A percentile compares a stretch with the other conserved stretches of the same genome.
These are phyloP conservation scores for Uloborus plumipes DNA, from an alignment of 2,888 invertebrate species.

Conservation along the genomic window DNA sequence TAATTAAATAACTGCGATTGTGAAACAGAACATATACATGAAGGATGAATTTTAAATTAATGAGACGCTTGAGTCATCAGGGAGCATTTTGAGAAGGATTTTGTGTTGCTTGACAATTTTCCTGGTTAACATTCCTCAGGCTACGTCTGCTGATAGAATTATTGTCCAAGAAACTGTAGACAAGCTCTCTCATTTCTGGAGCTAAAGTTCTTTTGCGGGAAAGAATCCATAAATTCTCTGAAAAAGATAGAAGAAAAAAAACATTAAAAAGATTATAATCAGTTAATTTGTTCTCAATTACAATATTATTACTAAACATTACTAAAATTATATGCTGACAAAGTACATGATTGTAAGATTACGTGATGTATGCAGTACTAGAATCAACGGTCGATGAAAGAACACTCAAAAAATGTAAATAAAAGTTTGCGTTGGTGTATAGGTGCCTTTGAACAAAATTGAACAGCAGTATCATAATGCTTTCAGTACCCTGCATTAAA, in stretches of 20 bases:
- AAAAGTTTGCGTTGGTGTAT: too few species aligned
- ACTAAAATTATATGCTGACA: too few species aligned
- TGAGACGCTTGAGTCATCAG: not conserved
- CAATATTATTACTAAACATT: not conserved
- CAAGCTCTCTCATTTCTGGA: conserved; percentile 35
- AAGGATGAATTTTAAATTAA: not conserved
- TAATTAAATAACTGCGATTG: conserved; percentile 18
- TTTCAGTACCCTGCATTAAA: too few species aligned
- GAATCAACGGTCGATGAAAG: too few species aligned
- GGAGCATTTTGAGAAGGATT: not conserved
- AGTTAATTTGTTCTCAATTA: not conserved
- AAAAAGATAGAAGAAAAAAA: not conserved
- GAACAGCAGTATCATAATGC: too few species aligned
- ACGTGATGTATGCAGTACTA: too few species aligned
- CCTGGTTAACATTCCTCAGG: conserved; percentile 42
- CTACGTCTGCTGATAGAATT: conserved; percentile 50
- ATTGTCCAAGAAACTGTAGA: conserved; percentile 44
- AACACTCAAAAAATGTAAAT: too few species aligned
- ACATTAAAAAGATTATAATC: not conserved
- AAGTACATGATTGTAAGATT: too few species aligned
- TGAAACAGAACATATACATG: conserved; percentile 1
- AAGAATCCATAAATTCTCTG: conserved; percentile 61
- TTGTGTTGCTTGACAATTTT: conserved; percentile 29
- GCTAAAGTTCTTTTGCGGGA: conserved; percentile 32
- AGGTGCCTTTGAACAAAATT: too few species aligned